Evolutionary conservation across 2,797 vertebrate species (phyloP).

Genomic region (Pseudomugil tenellus): DNA sequence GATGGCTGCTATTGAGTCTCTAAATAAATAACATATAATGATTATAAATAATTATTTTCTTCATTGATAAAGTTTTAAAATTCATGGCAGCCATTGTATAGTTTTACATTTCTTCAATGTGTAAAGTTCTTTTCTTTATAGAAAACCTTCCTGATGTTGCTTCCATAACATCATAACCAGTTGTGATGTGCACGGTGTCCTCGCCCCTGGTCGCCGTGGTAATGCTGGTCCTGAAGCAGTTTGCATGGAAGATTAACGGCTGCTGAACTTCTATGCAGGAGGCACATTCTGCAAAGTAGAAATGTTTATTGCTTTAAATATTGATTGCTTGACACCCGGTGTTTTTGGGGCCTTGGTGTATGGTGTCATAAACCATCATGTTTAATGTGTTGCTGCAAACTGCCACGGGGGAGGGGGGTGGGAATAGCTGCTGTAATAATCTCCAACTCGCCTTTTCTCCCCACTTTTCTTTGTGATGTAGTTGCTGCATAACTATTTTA

Average conservation of each 20-base stretch:
- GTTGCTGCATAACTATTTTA: background rate
- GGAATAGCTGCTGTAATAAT: background rate
- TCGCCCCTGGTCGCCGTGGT: too few species aligned
- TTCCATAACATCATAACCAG: too few species aligned
- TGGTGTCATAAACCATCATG: constrained; percentile 8
- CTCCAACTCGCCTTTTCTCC: background rate
- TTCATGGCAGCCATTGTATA: too few species aligned
- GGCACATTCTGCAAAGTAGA: constrained; percentile 39
- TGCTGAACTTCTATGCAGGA: constrained; percentile 22
- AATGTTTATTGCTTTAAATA: constrained; percentile 53
- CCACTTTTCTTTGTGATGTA: background rate
- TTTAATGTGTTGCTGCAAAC: constrained; percentile 21
- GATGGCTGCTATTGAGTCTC: too few species aligned
- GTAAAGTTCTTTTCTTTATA: too few species aligned
- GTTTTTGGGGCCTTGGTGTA: constrained; percentile 20
- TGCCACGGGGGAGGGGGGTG: background rate
- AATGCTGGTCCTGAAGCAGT: constrained; percentile 38
- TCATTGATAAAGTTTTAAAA: too few species aligned
- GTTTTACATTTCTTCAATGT: too few species aligned
- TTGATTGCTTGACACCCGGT: constrained; percentile 32
- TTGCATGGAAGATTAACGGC: constrained; percentile 42
- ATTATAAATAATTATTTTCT: too few species aligned
- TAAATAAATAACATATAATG: too few species aligned
- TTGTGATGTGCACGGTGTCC: too few species aligned
- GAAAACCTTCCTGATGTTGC: too few species aligned